Percentiles rank a stretch among this genome's conserved stretches.
phyloP scores from a whole-genome alignment of 2,888 invertebrate genomes.

The Lasioglossum malachurum region DNA sequence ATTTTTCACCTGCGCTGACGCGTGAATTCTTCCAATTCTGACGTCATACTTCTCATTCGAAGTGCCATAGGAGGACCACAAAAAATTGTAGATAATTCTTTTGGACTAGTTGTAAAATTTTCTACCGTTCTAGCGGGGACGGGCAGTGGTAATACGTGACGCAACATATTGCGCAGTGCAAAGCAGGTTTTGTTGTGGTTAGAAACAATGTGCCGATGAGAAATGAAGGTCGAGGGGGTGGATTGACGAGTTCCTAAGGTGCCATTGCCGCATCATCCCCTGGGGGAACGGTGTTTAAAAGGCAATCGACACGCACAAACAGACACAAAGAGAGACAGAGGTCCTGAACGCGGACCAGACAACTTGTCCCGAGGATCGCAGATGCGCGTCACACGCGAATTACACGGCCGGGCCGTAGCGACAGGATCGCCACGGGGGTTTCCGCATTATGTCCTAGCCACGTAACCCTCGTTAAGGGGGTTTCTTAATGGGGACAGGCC shows the following conservation, averaged over 20 bases:
- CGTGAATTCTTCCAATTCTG: too few relatives aligned
- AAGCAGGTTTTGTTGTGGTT: not conserved
- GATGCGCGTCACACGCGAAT: slow-evolving; percentile 72
- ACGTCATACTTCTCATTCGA: too few relatives aligned
- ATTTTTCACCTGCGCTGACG: too few relatives aligned
- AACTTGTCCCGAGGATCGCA: slow-evolving; percentile 48
- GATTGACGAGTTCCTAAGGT: not conserved
- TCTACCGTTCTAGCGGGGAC: too few relatives aligned
- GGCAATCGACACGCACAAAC: not conserved
- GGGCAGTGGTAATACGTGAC: not conserved
- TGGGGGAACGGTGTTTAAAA: not conserved
- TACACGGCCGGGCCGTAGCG: slow-evolving; percentile 60
- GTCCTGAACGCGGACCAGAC: not conserved
- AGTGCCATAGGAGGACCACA: too few relatives aligned
- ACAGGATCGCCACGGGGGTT: slow-evolving; percentile 67
- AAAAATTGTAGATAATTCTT: not conserved
- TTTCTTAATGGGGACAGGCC: slow-evolving; percentile 70
- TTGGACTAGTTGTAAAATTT: not conserved
- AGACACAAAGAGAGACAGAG: not conserved
- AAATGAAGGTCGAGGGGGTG: not conserved
- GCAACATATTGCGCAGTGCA: not conserved
- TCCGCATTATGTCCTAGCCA: slow-evolving; percentile 63
- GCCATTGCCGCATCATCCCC: not conserved
- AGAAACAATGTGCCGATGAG: not conserved
- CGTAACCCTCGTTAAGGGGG: slow-evolving; percentile 75